Conservation (phyloP, 2,113 vertebrate species). For the Oostethus manadensis region DNA sequence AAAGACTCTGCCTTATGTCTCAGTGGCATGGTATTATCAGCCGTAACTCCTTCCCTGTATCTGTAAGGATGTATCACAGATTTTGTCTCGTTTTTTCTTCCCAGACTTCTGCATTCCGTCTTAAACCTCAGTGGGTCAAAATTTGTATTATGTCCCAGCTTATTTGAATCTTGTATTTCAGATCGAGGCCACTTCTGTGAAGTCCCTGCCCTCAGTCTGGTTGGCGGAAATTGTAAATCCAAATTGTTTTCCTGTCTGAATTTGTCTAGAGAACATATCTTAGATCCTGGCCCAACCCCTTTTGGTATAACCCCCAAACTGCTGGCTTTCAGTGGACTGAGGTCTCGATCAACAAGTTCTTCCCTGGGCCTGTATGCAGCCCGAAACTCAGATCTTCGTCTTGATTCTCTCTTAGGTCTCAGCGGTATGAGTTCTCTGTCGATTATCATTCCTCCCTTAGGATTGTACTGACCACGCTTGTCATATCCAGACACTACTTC, state of each 20-base stretch:
- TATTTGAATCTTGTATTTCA: background rate
- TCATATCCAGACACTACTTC: background rate
- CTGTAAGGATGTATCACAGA: conserved; percentile 3
- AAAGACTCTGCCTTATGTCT: background rate
- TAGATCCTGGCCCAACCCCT: background rate
- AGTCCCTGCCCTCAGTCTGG: no score
- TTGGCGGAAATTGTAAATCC: no score
- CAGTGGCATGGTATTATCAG: background rate
- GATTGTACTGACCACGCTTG: background rate
- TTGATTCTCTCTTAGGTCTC: background rate
- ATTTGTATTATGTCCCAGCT: background rate
- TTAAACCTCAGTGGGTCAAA: background rate
- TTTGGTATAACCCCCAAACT: background rate
- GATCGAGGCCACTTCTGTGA: no score
- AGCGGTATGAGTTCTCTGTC: conserved; percentile 3
- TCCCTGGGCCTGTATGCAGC: background rate
- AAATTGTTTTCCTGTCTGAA: no score
- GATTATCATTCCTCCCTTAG: background rate
- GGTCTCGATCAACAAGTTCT: background rate
- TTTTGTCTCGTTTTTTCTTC: background rate
- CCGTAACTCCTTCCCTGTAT: background rate
- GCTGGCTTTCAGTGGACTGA: background rate
- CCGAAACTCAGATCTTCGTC: background rate
- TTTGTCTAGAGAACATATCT: background rate
- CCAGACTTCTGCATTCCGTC: background rate